Conservation (phyloP, 1,140 invertebrate genomes). For the Meloidogyne chitwoodi region DNA sequence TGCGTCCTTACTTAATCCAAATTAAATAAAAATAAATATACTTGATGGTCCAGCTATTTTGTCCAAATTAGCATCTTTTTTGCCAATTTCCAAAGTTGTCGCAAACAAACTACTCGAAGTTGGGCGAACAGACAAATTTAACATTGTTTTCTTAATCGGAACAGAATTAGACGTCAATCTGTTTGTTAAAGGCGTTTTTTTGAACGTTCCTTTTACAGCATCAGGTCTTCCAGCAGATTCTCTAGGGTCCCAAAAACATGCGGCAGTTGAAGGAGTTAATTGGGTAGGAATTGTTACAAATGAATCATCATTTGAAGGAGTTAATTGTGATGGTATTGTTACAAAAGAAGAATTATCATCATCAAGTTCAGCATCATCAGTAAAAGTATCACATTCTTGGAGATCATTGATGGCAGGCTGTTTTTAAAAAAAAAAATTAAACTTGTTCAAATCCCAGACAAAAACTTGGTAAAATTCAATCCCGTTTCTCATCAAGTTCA, state of each 20-base stretch:
- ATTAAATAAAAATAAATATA: not conserved
- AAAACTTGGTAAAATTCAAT: no score
- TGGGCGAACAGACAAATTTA: not conserved
- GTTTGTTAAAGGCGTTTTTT: not conserved
- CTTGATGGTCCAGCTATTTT: not conserved
- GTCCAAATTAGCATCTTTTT: not conserved
- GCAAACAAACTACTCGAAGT: not conserved
- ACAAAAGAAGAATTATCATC: not conserved
- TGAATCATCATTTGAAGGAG: not conserved
- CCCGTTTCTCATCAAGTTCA: no score
- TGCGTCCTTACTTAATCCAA: no score
- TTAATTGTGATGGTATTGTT: not conserved
- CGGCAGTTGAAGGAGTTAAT: not conserved
- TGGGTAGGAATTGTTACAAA: not conserved
- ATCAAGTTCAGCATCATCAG: not conserved
- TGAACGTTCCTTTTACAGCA: not conserved
- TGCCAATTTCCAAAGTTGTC: not conserved
- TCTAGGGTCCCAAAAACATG: not conserved
- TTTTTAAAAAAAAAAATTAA: not conserved
- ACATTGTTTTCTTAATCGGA: not conserved
- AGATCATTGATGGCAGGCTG: not conserved
- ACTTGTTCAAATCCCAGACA: no score
- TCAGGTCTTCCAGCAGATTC: not conserved
- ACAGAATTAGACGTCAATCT: not conserved
- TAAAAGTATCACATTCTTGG: not conserved